A percentile compares a stretch with the other conserved stretches of the same genome.
Conservation (phyloP, 1,140 invertebrate species). For the Monochamus saltuarius region DNA sequence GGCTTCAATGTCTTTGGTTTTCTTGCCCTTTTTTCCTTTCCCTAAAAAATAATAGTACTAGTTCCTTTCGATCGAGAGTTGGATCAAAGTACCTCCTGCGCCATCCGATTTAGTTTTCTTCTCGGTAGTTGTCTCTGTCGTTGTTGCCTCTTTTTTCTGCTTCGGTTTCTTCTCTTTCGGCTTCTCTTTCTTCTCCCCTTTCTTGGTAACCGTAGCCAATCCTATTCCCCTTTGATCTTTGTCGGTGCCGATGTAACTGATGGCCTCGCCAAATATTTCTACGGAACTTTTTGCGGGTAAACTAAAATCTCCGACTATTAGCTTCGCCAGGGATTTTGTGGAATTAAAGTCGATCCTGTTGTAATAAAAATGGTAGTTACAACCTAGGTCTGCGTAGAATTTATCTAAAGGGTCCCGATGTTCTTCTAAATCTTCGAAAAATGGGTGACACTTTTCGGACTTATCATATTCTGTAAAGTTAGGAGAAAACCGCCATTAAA, state of each 20-base stretch:
- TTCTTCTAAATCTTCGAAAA: slow-evolving; percentile 18
- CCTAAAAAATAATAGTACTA: slow-evolving; percentile 2
- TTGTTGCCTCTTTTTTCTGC: slow-evolving; percentile 18
- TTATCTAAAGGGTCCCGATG: slow-evolving; percentile 53
- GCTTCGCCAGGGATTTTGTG: slow-evolving; percentile 57
- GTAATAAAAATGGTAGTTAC: slow-evolving; percentile 60
- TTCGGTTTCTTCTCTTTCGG: slow-evolving; percentile 24
- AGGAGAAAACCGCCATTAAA: background rate
- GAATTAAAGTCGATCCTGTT: slow-evolving; percentile 56
- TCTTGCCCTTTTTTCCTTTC: slow-evolving; percentile 33
- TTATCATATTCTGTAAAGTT: slow-evolving; percentile 47
- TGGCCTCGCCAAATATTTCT: slow-evolving; percentile 55
- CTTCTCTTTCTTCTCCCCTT: slow-evolving; percentile 27
- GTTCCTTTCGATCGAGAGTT: no score
- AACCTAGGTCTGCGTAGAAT: slow-evolving; percentile 58
- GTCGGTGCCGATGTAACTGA: slow-evolving; percentile 10
- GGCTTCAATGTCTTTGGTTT: slow-evolving; percentile 24
- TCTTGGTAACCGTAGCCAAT: slow-evolving; percentile 17
- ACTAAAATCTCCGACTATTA: slow-evolving; percentile 57
- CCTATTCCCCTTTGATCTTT: background rate
- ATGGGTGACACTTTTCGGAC: slow-evolving; percentile 46
- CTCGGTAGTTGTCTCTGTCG: slow-evolving; percentile 13
- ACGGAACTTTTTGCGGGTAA: slow-evolving; percentile 52
- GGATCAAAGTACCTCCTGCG: background rate
- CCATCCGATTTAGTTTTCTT: background rate